Conservation (phyloP, 2,888 invertebrate species). For the Hermaeophaga mercurialis region DNA sequence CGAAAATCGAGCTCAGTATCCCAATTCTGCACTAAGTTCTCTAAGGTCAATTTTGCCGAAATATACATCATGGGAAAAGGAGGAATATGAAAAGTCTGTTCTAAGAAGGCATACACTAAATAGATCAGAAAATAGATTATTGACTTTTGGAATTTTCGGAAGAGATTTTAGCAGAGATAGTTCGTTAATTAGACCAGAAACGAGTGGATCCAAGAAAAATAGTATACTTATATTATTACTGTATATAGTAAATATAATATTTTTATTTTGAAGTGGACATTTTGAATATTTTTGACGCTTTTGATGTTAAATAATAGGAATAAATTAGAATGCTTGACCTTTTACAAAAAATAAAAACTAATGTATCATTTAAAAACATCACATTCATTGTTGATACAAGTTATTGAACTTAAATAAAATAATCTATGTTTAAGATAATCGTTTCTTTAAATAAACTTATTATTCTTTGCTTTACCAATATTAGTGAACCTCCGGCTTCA, state of each 20-base stretch:
- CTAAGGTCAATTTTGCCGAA: slow-evolving; percentile 59
- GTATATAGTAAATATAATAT: background rate
- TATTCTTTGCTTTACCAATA: slow-evolving; percentile 9
- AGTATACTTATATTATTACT: background rate
- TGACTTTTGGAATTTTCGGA: slow-evolving; percentile 63
- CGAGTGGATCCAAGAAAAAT: background rate
- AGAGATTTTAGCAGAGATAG: slow-evolving; percentile 59
- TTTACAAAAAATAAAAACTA: background rate
- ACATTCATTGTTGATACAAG: background rate
- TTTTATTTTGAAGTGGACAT: background rate
- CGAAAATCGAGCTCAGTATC: slow-evolving; percentile 57
- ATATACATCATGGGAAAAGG: slow-evolving; percentile 37
- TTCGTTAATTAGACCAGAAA: slow-evolving; percentile 4
- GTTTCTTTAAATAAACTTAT: slow-evolving; percentile 9
- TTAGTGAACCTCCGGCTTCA: background rate
- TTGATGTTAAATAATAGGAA: too few relatives aligned
- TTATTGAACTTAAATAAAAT: slow-evolving; percentile 9
- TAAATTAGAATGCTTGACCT: too few relatives aligned
- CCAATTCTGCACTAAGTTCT: slow-evolving; percentile 59
- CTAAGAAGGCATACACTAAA: slow-evolving; percentile 49
- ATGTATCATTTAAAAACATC: background rate
- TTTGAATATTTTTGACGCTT: background rate
- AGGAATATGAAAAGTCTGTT: slow-evolving; percentile 24
- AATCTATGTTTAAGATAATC: background rate
- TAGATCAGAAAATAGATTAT: slow-evolving; percentile 56